These are phyloP conservation scores for Corydoras maculifer DNA, from an alignment of 2,113 vertebrate species.

Conservation along the genomic window DNA sequence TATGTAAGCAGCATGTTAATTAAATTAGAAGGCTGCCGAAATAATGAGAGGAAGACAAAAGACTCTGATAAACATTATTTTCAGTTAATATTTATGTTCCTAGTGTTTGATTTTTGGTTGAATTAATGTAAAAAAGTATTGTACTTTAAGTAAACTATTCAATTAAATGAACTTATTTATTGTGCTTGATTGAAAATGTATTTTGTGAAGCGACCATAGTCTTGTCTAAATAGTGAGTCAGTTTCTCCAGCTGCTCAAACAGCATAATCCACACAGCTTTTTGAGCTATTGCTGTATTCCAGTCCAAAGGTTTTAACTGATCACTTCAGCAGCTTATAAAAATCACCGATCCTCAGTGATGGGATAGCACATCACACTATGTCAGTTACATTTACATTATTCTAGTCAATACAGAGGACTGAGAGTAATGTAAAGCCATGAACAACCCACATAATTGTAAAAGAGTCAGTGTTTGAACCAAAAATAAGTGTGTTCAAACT, in stretches of 20 bases:
- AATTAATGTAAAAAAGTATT: too few species aligned
- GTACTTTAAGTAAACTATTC: too few species aligned
- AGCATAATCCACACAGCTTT: neutral
- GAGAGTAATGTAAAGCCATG: neutral
- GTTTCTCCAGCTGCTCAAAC: neutral
- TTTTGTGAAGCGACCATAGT: slow-evolving; percentile 1
- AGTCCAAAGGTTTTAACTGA: slow-evolving; percentile 43
- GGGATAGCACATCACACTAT: neutral
- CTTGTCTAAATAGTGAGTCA: slow-evolving; percentile 2
- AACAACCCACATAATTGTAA: too few species aligned
- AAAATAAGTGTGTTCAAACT: too few species aligned
- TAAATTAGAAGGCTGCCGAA: too few species aligned
- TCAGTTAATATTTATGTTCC: too few species aligned
- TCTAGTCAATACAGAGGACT: neutral
- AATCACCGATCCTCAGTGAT: slow-evolving; percentile 9
- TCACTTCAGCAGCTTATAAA: slow-evolving; percentile 14
- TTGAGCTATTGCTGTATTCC: slow-evolving; percentile 51
- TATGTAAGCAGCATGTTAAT: too few species aligned
- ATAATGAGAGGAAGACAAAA: too few species aligned
- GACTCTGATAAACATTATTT: too few species aligned
- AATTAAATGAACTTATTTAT: too few species aligned
- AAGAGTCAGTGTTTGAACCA: too few species aligned
- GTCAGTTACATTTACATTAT: slow-evolving; percentile 5
- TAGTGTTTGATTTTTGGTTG: too few species aligned
- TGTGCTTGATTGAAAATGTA: neutral